Evolutionary conservation across 1,140 invertebrate species (phyloP).

Genomic region (Drosophila funebris): DNA sequence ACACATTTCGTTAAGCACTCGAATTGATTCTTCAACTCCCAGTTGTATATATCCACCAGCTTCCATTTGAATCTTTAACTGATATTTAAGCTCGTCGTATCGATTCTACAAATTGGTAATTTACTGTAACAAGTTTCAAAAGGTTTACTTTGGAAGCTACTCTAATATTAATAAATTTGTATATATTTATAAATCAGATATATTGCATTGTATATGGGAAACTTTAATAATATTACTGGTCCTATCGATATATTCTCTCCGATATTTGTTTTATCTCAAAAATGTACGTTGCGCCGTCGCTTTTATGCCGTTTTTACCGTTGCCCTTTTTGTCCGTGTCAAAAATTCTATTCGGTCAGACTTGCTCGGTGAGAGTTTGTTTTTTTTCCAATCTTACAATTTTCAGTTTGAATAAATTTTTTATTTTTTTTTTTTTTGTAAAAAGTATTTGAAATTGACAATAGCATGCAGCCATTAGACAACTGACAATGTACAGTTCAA

Average conservation of each 20-base stretch:
- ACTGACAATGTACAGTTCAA: not conserved
- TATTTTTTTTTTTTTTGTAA: not conserved
- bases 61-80: too few relatives aligned
- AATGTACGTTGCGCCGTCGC: slow-evolving; percentile 19
- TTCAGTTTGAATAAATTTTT: too few relatives aligned
- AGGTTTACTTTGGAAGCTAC: too few relatives aligned
- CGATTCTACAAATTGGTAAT: too few relatives aligned
- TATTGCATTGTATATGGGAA: not conserved
- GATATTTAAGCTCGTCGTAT: too few relatives aligned
- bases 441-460: not conserved
- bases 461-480: not conserved
- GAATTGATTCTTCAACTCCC: too few relatives aligned
- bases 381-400: not conserved
- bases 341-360: not conserved
- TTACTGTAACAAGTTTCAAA: too few relatives aligned
- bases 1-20: too few relatives aligned
- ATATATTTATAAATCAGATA: not conserved
- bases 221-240: not conserved
- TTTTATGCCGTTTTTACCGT: slow-evolving; percentile 1
- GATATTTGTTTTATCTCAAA: slow-evolving; percentile 11
- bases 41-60: too few relatives aligned
- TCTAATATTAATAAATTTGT: not conserved
- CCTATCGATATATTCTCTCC: slow-evolving; percentile 4
- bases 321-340: not conserved
- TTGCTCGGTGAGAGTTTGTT: slow-evolving; percentile 12